A percentile compares a stretch with the other conserved stretches of the same genome.
phyloP scores from a whole-genome alignment of 2,797 vertebrate species.

The Rallus crepitans region DNA sequence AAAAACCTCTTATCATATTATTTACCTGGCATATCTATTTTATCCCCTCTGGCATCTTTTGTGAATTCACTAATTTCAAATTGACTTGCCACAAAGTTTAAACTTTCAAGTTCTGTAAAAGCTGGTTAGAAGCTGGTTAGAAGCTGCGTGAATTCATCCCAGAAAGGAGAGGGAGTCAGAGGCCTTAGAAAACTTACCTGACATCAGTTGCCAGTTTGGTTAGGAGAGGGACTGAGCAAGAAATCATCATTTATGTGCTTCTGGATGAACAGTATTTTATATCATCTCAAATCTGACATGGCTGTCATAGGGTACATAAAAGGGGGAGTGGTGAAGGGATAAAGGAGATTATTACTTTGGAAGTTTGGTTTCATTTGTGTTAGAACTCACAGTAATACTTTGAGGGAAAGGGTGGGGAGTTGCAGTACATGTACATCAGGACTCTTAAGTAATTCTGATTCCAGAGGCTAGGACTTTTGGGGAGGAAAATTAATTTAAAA shows the following conservation, averaged over 20 bases:
- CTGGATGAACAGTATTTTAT: accelerated
- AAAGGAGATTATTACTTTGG: not conserved
- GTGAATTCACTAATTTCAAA: not conserved
- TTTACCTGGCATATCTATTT: not conserved
- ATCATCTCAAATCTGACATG: not conserved
- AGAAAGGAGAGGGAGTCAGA: not conserved
- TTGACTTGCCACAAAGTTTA: not conserved
- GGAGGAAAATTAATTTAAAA: not conserved
- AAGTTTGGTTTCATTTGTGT: not conserved
- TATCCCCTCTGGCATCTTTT: not conserved
- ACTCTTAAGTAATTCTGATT: not conserved
- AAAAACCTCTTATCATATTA: not conserved
- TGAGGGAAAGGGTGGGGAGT: not conserved
- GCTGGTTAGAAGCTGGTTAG: not conserved
- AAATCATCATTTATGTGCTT: not conserved
- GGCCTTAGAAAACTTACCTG: not conserved
- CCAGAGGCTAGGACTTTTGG: not conserved
- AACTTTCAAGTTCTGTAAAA: not conserved
- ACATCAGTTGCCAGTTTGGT: not conserved
- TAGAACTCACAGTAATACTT: not conserved
- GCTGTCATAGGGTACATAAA: not conserved
- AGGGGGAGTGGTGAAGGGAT: not conserved
- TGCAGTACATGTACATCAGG: not conserved
- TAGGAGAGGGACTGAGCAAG: not conserved
- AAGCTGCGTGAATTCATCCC: not conserved